phyloP scores from a whole-genome alignment of 2,113 vertebrate species.

The Xerus inauris region DNA sequence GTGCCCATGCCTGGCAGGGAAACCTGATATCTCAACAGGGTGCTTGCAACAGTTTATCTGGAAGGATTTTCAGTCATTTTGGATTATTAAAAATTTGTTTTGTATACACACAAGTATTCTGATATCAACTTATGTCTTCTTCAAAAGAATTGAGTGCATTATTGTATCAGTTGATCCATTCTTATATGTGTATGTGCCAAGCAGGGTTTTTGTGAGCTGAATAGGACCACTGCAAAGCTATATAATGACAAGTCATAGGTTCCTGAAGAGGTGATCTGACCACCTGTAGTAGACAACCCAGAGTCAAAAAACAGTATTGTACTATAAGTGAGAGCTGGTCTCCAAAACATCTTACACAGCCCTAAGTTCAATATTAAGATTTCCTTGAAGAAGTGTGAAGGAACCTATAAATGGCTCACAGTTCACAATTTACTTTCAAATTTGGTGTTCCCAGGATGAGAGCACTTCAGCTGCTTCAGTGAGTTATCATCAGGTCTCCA shows the following conservation, averaged over 20 bases:
- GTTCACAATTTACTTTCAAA: background rate
- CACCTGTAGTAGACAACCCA: background rate
- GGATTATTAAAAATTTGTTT: background rate
- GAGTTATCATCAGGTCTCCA: background rate
- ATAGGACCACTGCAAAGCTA: background rate
- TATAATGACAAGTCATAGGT: no score
- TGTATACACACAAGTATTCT: background rate
- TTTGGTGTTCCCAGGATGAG: background rate
- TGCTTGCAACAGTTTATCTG: background rate
- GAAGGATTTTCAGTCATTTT: background rate
- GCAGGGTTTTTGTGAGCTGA: background rate
- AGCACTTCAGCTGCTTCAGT: background rate
- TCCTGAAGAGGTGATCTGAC: background rate
- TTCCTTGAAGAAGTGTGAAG: background rate
- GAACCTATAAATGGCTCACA: background rate
- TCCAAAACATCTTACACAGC: background rate
- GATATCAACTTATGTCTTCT: background rate
- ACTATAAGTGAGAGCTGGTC: background rate
- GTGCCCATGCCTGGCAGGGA: background rate
- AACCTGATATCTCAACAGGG: background rate
- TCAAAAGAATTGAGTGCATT: background rate
- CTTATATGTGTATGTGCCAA: background rate
- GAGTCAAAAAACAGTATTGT: background rate
- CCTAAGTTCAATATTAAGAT: background rate
- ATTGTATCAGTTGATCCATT: background rate